These are phyloP conservation scores for Pipistrellus pygmaeus DNA, from an alignment of 2,797 vertebrate species.

Conservation along the genomic window DNA sequence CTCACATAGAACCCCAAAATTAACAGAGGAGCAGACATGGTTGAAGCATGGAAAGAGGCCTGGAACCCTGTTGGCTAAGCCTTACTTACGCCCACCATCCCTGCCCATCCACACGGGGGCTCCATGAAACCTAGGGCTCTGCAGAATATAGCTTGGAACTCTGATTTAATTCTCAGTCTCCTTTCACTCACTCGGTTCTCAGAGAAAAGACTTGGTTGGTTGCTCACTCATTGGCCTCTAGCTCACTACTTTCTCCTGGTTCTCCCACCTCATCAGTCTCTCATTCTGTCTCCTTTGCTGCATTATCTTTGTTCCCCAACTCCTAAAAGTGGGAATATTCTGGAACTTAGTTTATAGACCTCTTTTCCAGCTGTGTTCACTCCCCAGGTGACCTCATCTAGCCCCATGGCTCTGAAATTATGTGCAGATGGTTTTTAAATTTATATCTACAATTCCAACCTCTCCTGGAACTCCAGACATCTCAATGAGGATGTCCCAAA, in stretches of 20 bases:
- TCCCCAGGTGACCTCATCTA: not conserved
- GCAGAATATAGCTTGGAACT: not conserved
- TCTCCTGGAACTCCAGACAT: not conserved
- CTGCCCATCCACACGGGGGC: too few species aligned
- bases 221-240: not conserved
- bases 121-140: not conserved
- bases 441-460: not conserved
- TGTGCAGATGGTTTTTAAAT: not conserved
- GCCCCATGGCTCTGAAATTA: not conserved
- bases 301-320: not conserved
- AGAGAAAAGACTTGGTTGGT: not conserved
- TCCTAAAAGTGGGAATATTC: not conserved
- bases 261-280: not conserved
- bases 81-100: not conserved
- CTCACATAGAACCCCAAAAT: not conserved
- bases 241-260: not conserved
- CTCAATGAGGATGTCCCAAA: not conserved
- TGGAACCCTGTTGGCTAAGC: not conserved
- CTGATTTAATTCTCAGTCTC: not conserved
- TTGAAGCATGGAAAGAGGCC: not conserved
- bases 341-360: not conserved
- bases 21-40: not conserved
- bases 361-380: not conserved
- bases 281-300: not conserved
- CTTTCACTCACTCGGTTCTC: not conserved